These are phyloP conservation scores for Pseudotriccus pelzelni DNA, from an alignment of 2,797 vertebrate genomes.

Conservation along the genomic window DNA sequence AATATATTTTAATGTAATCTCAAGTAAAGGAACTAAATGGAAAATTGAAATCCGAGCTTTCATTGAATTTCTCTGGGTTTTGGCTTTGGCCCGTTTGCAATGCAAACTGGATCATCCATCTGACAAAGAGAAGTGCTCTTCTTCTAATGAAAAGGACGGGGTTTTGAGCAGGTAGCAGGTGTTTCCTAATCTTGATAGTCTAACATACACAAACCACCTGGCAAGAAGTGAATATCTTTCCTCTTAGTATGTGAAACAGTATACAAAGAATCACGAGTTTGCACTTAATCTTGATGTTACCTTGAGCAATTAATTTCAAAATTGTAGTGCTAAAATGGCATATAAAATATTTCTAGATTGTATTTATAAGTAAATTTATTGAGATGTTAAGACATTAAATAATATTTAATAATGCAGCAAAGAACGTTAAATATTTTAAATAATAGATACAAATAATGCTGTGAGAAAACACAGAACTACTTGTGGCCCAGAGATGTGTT, in stretches of 20 bases:
- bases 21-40: not conserved
- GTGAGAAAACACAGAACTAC: not conserved
- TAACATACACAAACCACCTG: not conserved
- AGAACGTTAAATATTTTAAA: not conserved
- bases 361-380: not conserved
- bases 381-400: not conserved
- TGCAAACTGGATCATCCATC: not conserved
- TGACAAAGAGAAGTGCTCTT: not conserved
- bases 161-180: not conserved
- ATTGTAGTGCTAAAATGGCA: not conserved
- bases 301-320: not conserved
- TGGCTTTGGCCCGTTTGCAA: not conserved
- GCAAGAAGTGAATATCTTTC: not conserved
- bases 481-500: not conserved
- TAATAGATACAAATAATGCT: not conserved
- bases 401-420: not conserved
- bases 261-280: not conserved
- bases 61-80: not conserved
- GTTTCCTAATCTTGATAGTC: not conserved
- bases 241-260: not conserved
- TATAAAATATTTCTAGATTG: not conserved
- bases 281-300: not conserved
- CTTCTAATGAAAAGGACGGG: not conserved
- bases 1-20: not conserved
- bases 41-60: not conserved